These are phyloP conservation scores for Trachurus trachurus DNA, from an alignment of 2,797 vertebrate genomes.

Conservation along the genomic window DNA sequence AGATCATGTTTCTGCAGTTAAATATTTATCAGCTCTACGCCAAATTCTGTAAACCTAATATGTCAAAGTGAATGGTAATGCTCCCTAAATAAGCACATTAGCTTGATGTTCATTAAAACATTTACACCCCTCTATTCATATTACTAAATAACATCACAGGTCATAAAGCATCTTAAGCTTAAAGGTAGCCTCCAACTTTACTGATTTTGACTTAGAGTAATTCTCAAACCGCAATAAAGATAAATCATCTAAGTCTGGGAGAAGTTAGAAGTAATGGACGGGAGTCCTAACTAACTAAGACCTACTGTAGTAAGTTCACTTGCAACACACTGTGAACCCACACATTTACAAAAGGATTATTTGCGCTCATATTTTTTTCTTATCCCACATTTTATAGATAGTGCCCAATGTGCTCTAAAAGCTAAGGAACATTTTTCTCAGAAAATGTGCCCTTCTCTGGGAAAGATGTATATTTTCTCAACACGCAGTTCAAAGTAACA, in stretches of 20 bases:
- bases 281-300: too few relatives aligned
- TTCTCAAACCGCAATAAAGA: too few relatives aligned
- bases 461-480: slow-evolving; percentile 19
- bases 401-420: slow-evolving; percentile 7
- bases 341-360: neutral
- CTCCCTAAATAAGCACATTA: slow-evolving; percentile 2
- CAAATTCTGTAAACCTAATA: neutral
- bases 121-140: slow-evolving; percentile 13
- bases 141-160: neutral
- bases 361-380: slow-evolving; percentile 3
- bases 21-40: slow-evolving; percentile 6
- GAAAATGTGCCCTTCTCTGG: slow-evolving; percentile 23
- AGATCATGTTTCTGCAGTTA: slow-evolving; percentile 11
- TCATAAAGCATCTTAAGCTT: neutral
- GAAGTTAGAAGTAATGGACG: too few relatives aligned
- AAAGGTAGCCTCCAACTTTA: too few relatives aligned
- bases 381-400: neutral
- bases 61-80: slow-evolving; percentile 6
- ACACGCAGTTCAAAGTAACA: slow-evolving; percentile 1
- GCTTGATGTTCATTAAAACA: slow-evolving; percentile 32
- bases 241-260: too few relatives aligned
- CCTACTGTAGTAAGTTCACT: too few relatives aligned
- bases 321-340: neutral
- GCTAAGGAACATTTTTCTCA: neutral
- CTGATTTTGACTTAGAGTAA: too few relatives aligned